phyloP scores from a whole-genome alignment of 2,113 vertebrate species.

The Sminthopsis crassicaudata region DNA sequence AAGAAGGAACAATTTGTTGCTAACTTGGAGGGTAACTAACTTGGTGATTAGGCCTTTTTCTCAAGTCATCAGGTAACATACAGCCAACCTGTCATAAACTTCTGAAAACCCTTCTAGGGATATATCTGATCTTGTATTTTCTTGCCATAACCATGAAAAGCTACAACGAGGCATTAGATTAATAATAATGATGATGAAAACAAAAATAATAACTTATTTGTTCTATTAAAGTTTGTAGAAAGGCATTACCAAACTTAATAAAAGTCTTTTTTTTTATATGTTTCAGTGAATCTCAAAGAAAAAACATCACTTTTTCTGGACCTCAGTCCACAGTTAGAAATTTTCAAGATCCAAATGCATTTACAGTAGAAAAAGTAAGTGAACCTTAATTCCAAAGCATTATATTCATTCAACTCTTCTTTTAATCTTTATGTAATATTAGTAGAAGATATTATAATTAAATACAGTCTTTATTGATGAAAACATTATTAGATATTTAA shows the following conservation, averaged over 20 bases:
- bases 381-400: slow-evolving; percentile 79
- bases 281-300: slow-evolving; percentile 93
- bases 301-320: slow-evolving; percentile 81
- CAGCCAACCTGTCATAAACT: background rate
- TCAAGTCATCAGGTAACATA: background rate
- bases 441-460: background rate
- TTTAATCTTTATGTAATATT: background rate
- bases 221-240: background rate
- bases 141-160: background rate
- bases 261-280: slow-evolving; percentile 64
- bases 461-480: background rate
- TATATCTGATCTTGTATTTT: background rate
- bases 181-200: background rate
- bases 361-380: slow-evolving; percentile 86
- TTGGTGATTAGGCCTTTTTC: background rate
- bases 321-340: slow-evolving; percentile 81
- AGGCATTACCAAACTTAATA: slow-evolving; percentile 4
- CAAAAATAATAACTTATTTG: background rate
- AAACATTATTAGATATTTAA: background rate
- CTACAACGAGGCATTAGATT: background rate
- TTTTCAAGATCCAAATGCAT: slow-evolving; percentile 78
- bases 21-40: too few species aligned
- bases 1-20: too few species aligned
- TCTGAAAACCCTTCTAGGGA: background rate
- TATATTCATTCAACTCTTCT: background rate